Evolutionary conservation across 2,888 invertebrate genomes (phyloP).

Genomic region (Drosophila paranaensis): DNA sequence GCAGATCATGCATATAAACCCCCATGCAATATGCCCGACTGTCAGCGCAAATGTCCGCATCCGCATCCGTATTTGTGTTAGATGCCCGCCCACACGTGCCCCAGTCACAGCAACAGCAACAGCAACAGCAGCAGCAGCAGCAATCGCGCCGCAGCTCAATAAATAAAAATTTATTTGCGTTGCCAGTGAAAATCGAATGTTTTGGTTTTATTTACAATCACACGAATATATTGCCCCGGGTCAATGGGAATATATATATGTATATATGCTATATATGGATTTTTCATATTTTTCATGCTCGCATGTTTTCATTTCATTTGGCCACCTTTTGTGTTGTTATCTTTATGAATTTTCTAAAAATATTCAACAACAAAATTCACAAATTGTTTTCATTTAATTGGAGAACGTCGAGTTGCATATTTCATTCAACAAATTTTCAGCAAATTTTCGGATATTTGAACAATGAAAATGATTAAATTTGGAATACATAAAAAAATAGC

Average conservation of each 20-base stretch:
- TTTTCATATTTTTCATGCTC: slow-evolving; percentile 9
- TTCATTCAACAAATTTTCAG: slow-evolving; percentile 9
- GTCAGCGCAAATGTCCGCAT: slow-evolving; percentile 42
- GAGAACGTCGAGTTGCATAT: slow-evolving; percentile 22
- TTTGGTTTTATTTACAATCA: slow-evolving; percentile 53
- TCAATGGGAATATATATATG: not conserved
- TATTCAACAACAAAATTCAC: slow-evolving; percentile 42
- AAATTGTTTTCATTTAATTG: slow-evolving; percentile 57
- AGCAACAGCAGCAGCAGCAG: not conserved
- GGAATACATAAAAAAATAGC: not conserved
- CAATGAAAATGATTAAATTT: not conserved
- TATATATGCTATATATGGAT: not conserved
- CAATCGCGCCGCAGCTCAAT: slow-evolving; percentile 41
- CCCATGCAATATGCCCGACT: slow-evolving; percentile 34
- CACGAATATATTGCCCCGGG: slow-evolving; percentile 7
- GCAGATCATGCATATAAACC: slow-evolving; percentile 23
- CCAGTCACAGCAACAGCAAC: not conserved
- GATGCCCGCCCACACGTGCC: slow-evolving; percentile 37
- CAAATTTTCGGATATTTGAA: not conserved
- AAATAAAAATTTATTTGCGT: slow-evolving; percentile 42
- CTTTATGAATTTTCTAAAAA: slow-evolving; percentile 41
- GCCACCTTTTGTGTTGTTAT: slow-evolving; percentile 36
- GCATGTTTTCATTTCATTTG: slow-evolving; percentile 22
- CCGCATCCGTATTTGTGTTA: slow-evolving; percentile 3
- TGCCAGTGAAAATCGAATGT: slow-evolving; percentile 46